A percentile compares a stretch with the other conserved stretches of the same genome.
These are phyloP conservation scores for Lysandra coridon DNA, from an alignment of 2,888 invertebrate species.

Conservation along the genomic window DNA sequence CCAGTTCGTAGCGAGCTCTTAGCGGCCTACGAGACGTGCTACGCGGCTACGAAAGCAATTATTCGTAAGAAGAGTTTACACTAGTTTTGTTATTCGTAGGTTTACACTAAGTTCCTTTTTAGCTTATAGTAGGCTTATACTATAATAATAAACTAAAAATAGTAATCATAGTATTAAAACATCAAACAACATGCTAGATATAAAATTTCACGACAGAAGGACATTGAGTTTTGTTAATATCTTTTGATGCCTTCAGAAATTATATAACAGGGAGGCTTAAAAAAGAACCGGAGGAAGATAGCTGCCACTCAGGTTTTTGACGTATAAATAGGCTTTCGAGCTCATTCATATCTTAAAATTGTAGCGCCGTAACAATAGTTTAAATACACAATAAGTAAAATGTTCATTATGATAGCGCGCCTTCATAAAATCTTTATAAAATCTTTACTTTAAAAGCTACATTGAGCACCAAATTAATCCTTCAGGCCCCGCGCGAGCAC, in stretches of 20 bases:
- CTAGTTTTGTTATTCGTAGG: no score
- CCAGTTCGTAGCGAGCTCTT: background rate
- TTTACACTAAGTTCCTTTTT: no score
- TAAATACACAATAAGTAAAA: background rate
- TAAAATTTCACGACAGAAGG: background rate
- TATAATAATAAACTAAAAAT: background rate
- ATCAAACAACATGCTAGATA: background rate
- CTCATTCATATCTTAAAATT: slow-evolving; percentile 11
- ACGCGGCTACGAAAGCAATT: background rate
- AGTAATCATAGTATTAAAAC: background rate
- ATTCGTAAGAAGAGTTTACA: background rate
- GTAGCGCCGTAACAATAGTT: background rate
- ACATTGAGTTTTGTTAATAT: background rate
- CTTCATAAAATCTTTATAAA: background rate
- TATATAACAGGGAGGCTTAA: background rate
- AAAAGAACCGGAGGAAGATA: background rate
- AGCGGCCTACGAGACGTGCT: background rate
- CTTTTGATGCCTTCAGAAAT: background rate
- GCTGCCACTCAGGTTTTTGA: background rate
- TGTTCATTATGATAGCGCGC: background rate
- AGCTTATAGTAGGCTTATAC: no score
- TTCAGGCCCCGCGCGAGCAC: no score
- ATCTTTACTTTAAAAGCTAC: background rate
- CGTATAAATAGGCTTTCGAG: background rate
- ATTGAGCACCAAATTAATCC: background rate